These are phyloP conservation scores for Leucophora obtusa DNA, from an alignment of 2,888 invertebrate species.

Conservation along the genomic window DNA sequence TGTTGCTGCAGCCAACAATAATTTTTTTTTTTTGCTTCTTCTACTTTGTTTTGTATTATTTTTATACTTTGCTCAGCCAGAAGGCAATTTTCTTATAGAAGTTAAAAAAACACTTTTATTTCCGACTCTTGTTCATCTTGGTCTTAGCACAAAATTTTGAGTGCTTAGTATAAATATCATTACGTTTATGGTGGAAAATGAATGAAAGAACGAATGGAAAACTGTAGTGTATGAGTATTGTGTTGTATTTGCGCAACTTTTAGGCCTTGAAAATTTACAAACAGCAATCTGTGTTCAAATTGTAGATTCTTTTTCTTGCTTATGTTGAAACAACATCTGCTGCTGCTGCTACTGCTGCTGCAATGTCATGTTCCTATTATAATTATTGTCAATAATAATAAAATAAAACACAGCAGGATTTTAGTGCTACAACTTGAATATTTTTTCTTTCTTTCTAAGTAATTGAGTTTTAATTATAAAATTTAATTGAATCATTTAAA, in stretches of 20 bases:
- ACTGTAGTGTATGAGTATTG: not conserved
- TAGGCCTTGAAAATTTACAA: not conserved
- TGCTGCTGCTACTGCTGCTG: conserved; percentile 23
- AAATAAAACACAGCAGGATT: conserved; percentile 25
- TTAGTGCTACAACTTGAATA: not conserved
- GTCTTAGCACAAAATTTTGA: not conserved
- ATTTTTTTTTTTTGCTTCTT: not conserved
- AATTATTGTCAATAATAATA: conserved; percentile 53
- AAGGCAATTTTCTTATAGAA: not conserved
- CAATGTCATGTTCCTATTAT: conserved; percentile 51
- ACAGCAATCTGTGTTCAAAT: too few species aligned
- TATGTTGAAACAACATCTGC: not conserved
- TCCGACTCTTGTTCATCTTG: not conserved
- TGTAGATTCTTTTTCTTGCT: not conserved
- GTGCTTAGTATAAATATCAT: not conserved
- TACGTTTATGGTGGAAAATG: not conserved
- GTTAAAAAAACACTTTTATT: not conserved
- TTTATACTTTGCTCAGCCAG: not conserved
- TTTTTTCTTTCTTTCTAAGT: not conserved
- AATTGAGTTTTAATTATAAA: conserved; percentile 47
- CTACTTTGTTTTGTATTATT: not conserved
- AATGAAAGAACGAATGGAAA: not conserved
- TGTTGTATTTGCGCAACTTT: not conserved
- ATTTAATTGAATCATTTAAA: not conserved
- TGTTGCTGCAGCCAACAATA: conserved; percentile 4